These are phyloP conservation scores for Hydraecia micacea DNA, from an alignment of 2,888 invertebrate genomes.

Conservation along the genomic window DNA sequence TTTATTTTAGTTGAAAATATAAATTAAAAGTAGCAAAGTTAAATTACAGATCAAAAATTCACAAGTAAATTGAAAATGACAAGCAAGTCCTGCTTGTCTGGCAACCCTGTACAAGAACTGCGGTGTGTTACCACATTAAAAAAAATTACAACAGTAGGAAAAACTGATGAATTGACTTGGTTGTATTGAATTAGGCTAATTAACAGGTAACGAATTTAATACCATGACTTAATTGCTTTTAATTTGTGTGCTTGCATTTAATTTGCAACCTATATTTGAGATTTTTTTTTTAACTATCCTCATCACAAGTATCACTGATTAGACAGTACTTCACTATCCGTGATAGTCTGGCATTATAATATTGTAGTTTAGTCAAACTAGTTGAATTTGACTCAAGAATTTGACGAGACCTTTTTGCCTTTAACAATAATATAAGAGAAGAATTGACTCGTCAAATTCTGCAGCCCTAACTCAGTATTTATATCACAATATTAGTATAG, in stretches of 20 bases:
- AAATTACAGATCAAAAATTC: conserved; percentile 1
- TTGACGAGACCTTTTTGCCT: conserved; percentile 46
- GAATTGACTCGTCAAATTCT: conserved; percentile 35
- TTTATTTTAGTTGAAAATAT: conserved; percentile 49
- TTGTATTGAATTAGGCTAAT: conserved; percentile 25
- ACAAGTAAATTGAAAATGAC: not conserved
- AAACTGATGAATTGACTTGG: conserved; percentile 29
- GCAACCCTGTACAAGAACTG: not conserved
- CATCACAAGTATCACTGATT: conserved; percentile 4
- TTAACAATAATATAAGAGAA: conserved; percentile 7
- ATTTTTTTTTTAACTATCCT: conserved; percentile 22
- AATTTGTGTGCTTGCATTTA: conserved; percentile 62
- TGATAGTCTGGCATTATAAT: conserved; percentile 17
- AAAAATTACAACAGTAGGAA: not conserved
- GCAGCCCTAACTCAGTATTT: conserved; percentile 39
- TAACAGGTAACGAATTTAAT: conserved; percentile 45
- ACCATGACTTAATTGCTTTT: conserved; percentile 58
- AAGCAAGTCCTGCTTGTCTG: not conserved
- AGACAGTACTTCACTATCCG: conserved; percentile 15
- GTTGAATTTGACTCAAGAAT: conserved; percentile 38
- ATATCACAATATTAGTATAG: conserved; percentile 53
- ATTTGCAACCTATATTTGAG: conserved; percentile 46
- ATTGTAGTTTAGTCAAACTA: conserved; percentile 29
- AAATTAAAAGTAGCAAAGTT: conserved; percentile 41
- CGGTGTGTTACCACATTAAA: not conserved